These are phyloP conservation scores for Athripsodes cinereus DNA, from an alignment of 2,888 invertebrate species.

Conservation along the genomic window DNA sequence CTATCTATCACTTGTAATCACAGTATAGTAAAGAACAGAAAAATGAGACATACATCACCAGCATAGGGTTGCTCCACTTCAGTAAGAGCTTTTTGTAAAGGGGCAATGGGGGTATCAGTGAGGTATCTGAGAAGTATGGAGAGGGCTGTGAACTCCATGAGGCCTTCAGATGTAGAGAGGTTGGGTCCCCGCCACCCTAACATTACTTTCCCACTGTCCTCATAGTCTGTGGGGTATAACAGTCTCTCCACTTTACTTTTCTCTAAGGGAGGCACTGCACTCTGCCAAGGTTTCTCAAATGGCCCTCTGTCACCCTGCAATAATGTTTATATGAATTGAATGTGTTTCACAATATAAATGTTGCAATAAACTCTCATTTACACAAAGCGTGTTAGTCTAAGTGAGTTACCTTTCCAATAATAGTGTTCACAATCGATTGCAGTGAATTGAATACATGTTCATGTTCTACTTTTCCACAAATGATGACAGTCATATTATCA, in stretches of 20 bases:
- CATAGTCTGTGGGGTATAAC: constrained; percentile 77
- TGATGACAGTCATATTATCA: constrained; percentile 78
- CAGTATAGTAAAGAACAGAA: too few species aligned
- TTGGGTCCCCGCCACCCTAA: constrained; percentile 77
- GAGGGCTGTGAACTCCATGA: constrained; percentile 57
- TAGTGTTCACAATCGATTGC: constrained; percentile 68
- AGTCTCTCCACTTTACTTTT: constrained; percentile 51
- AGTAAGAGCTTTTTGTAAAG: constrained; percentile 75
- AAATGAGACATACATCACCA: constrained; percentile 55
- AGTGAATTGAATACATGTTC: constrained; percentile 70
- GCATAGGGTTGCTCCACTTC: constrained; percentile 77
- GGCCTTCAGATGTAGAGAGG: constrained; percentile 48
- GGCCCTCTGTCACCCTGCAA: constrained; percentile 45
- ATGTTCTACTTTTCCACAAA: constrained; percentile 74
- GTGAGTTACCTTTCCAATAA: constrained; percentile 51
- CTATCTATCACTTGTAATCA: too few species aligned
- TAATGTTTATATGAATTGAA: background rate
- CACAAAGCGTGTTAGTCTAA: background rate
- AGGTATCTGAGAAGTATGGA: constrained; percentile 72
- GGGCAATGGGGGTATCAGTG: constrained; percentile 81
- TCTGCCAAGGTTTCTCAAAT: constrained; percentile 75
- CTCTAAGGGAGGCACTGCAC: constrained; percentile 57
- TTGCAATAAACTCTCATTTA: background rate
- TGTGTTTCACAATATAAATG: background rate
- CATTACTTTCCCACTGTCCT: constrained; percentile 70